phyloP scores from a whole-genome alignment of 2,888 invertebrate genomes.

The Ectemnius cavifrons region DNA sequence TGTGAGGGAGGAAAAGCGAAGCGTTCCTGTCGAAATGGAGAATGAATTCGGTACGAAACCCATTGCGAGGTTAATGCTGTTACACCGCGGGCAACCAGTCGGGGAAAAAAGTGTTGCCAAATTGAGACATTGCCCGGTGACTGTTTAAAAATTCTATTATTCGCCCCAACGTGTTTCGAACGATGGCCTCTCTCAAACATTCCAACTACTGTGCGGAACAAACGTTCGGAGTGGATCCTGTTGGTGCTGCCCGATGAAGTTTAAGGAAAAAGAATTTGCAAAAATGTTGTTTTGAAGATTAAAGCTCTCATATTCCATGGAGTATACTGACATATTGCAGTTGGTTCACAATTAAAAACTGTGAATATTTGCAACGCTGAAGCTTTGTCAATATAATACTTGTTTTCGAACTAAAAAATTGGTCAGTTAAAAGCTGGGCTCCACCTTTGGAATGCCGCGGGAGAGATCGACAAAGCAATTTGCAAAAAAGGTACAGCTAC shows the following conservation, averaged over 20 bases:
- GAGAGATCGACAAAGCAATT: not conserved
- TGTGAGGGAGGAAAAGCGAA: constrained; percentile 3
- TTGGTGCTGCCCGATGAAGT: too few species aligned
- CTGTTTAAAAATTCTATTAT: constrained; percentile 12
- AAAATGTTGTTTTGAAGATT: too few species aligned
- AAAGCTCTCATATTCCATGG: too few species aligned
- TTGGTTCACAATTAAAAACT: too few species aligned
- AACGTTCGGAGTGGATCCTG: not conserved
- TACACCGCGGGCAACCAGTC: not conserved
- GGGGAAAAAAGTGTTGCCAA: not conserved
- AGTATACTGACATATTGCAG: too few species aligned
- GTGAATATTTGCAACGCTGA: too few species aligned
- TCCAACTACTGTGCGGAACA: not conserved
- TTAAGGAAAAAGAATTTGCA: too few species aligned
- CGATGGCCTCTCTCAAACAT: too few species aligned
- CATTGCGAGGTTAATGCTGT: not conserved
- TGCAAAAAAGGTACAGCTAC: not conserved
- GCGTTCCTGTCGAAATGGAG: constrained; percentile 14
- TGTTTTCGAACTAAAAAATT: not conserved
- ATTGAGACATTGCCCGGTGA: constrained; percentile 9
- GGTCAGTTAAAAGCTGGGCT: not conserved
- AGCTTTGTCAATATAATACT: too few species aligned
- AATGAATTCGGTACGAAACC: constrained; percentile 17
- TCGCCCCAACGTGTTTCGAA: not conserved
- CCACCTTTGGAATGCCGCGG: not conserved